phyloP scores from a whole-genome alignment of 2,113 vertebrate species.

The Cettia cetti region DNA sequence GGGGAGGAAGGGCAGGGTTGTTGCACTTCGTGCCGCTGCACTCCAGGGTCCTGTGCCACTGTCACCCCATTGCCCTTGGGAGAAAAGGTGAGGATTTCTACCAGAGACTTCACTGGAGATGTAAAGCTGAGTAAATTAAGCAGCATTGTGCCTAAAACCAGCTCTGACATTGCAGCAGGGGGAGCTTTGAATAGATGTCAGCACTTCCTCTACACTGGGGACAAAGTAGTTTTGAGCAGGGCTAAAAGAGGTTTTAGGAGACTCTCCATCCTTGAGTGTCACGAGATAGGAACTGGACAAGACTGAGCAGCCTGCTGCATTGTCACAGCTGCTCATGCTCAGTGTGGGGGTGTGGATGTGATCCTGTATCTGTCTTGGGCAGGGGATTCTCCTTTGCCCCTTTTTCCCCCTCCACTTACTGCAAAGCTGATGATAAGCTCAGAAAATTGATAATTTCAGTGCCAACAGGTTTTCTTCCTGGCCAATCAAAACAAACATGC shows the following conservation, averaged over 20 bases:
- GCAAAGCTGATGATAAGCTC: background rate
- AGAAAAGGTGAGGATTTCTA: background rate
- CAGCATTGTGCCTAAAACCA: background rate
- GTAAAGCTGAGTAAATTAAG: background rate
- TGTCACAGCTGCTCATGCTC: background rate
- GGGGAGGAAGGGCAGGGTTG: background rate
- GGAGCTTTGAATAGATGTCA: background rate
- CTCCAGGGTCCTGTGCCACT: background rate
- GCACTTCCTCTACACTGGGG: background rate
- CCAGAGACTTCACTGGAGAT: background rate
- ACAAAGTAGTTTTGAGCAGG: background rate
- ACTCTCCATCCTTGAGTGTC: background rate
- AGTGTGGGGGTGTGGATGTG: too few relatives aligned
- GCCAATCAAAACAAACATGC: constrained; percentile 55
- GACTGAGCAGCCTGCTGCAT: background rate
- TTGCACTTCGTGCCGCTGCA: background rate
- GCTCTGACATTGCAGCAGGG: background rate
- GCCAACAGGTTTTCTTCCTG: constrained; percentile 24
- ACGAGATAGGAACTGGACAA: fast-evolving
- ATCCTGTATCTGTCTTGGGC: background rate
- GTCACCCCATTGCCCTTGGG: background rate
- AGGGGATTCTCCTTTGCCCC: background rate
- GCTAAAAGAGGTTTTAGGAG: background rate
- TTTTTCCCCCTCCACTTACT: background rate
- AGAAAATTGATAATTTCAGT: background rate